Percentiles rank a stretch among this genome's conserved stretches.
Evolutionary conservation across 2,888 invertebrate species (phyloP).

Genomic region (Capitulum mitella): DNA sequence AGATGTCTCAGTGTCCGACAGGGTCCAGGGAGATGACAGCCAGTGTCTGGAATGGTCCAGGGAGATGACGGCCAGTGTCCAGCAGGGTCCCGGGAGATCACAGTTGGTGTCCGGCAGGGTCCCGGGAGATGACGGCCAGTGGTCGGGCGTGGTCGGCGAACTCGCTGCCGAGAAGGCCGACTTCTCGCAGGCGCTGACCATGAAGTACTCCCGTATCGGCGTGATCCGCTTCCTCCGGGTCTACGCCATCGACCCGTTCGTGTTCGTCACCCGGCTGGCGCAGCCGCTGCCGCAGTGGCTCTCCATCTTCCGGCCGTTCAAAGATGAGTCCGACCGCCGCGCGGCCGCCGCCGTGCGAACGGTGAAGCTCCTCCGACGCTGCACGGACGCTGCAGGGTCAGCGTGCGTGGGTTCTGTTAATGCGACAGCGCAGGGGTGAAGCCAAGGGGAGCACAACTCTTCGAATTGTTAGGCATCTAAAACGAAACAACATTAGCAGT

Average conservation of each 20-base stretch:
- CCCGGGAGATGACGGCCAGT: not conserved
- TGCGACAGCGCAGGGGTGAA: no score
- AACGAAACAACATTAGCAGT: no score
- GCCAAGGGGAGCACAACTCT: no score
- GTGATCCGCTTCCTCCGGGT: not conserved
- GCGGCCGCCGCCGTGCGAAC: not conserved
- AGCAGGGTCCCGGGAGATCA: no score
- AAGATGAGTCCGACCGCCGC: not conserved
- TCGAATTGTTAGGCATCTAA: no score
- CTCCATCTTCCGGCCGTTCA: slow-evolving; percentile 12
- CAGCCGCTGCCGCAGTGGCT: slow-evolving; percentile 14
- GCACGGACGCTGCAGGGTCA: no score
- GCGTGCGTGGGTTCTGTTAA: no score
- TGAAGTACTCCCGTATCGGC: not conserved
- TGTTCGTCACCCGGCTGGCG: not conserved
- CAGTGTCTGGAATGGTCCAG: no score
- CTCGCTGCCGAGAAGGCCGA: not conserved
- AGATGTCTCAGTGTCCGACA: no score
- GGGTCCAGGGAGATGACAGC: no score
- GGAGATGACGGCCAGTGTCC: no score
- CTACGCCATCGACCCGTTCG: slow-evolving; percentile 14
- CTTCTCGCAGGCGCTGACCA: not conserved
- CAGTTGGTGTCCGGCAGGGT: not conserved
- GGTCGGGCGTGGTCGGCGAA: not conserved
- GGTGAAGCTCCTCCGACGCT: no score